Conservation (phyloP, 2,797 vertebrate genomes). For the Spizella passerina region DNA sequence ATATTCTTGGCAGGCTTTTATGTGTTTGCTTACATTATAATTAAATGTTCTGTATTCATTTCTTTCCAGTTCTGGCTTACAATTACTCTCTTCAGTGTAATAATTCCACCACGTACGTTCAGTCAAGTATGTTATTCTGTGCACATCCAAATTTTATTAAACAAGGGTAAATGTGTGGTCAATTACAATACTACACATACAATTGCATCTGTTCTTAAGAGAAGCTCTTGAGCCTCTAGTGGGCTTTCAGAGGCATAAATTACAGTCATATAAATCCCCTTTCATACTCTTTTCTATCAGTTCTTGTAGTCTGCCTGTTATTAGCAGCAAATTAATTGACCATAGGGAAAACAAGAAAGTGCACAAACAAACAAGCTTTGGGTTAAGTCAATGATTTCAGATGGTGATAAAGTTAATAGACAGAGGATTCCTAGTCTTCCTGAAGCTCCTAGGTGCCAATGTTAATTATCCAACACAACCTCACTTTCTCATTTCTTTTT, state of each 20-base stretch:
- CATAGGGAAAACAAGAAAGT: neutral
- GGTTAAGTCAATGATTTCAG: neutral
- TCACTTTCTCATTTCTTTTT: neutral
- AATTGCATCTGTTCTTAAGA: slow-evolving; percentile 11
- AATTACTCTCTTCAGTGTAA: slow-evolving; percentile 46
- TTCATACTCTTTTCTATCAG: neutral
- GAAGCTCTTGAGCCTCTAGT: neutral
- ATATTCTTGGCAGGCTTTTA: slow-evolving; percentile 38
- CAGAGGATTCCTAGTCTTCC: neutral
- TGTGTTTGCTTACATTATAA: slow-evolving; percentile 56
- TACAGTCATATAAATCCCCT: neutral
- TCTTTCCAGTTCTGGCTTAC: slow-evolving; percentile 32
- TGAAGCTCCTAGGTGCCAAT: neutral
- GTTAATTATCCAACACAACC: neutral
- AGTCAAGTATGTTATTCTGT: slow-evolving; percentile 17
- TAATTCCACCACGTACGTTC: slow-evolving; percentile 18
- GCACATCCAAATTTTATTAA: slow-evolving; percentile 43
- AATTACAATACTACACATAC: neutral
- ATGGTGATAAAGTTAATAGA: neutral
- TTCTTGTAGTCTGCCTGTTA: neutral
- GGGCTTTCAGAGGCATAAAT: slow-evolving; percentile 9
- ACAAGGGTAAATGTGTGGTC: slow-evolving; percentile 34
- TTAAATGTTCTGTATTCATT: slow-evolving; percentile 52
- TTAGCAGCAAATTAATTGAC: neutral
- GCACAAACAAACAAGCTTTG: neutral